Evolutionary conservation across 1,140 invertebrate species (phyloP).

Genomic region (Carposina sasakii): DNA sequence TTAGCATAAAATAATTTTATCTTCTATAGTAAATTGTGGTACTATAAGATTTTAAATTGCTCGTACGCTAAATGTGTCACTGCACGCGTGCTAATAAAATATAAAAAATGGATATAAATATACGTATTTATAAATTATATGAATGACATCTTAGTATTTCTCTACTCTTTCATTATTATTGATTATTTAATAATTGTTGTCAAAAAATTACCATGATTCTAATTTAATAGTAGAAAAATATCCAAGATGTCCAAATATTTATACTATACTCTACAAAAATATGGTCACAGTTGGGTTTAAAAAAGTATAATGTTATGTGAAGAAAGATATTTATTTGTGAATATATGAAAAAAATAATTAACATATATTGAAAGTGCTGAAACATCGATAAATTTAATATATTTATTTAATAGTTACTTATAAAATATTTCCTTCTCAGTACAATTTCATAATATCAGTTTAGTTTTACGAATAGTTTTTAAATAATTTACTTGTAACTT

Average conservation of each 20-base stretch:
- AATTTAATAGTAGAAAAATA: too few species aligned
- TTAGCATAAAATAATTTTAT: constrained; percentile 56
- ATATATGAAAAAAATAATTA: constrained; percentile 9
- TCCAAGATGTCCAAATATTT: too few species aligned
- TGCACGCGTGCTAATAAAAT: constrained; percentile 53
- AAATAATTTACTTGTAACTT: too few species aligned
- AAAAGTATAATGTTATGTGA: too few species aligned
- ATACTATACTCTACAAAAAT: too few species aligned
- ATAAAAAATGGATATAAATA: constrained; percentile 25
- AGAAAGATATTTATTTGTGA: constrained; percentile 9
- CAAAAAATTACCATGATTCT: too few species aligned
- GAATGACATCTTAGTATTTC: too few species aligned
- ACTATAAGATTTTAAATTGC: constrained; percentile 48
- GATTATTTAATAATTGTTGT: too few species aligned
- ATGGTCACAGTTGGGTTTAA: too few species aligned
- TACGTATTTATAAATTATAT: too few species aligned
- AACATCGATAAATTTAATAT: constrained; percentile 10
- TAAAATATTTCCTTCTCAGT: constrained; percentile 18
- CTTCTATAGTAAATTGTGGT: constrained; percentile 38
- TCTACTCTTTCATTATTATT: too few species aligned
- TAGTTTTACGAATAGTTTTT: too few species aligned
- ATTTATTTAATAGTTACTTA: neutral
- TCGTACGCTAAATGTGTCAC: constrained; percentile 55
- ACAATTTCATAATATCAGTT: constrained; percentile 41
- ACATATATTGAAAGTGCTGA: constrained; percentile 1